A percentile compares a stretch with the other conserved stretches of the same genome.
phyloP scores from a whole-genome alignment of 92 coral and sea anemone genomes.

The Phymanthus crucifer region DNA sequence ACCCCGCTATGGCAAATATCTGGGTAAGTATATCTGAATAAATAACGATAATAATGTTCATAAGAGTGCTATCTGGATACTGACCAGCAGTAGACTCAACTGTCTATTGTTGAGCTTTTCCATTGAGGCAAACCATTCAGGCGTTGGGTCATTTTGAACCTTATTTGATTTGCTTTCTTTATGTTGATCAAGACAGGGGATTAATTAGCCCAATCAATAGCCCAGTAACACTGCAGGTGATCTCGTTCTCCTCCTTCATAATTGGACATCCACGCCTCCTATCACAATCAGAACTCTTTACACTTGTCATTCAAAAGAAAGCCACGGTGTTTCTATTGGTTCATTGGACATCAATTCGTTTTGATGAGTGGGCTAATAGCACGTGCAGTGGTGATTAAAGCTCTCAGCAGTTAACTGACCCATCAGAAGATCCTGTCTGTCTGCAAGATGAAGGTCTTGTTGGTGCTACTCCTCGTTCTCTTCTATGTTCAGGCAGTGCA shows the following conservation, averaged over 20 bases:
- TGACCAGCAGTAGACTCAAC: not conserved
- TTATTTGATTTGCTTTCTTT: slow-evolving; percentile 13
- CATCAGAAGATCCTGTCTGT: slow-evolving; percentile 12
- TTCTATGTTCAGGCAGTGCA: slow-evolving; percentile 47
- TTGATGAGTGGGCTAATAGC: slow-evolving; percentile 59
- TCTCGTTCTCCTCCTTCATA: slow-evolving; percentile 79
- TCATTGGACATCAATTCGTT: slow-evolving; percentile 48
- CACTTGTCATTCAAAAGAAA: slow-evolving; percentile 53
- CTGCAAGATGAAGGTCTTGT: slow-evolving; percentile 48
- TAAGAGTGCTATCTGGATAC: not conserved
- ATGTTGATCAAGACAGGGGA: slow-evolving; percentile 35
- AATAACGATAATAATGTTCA: not conserved
- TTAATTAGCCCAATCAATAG: slow-evolving; percentile 71
- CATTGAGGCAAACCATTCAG: slow-evolving; percentile 15
- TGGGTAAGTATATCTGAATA: not conserved
- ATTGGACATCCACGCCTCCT: slow-evolving; percentile 91
- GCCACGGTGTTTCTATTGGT: slow-evolving; percentile 45
- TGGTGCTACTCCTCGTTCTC: slow-evolving; percentile 45
- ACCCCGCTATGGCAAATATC: not conserved
- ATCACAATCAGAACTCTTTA: slow-evolving; percentile 30
- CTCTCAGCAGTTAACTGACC: slow-evolving; percentile 30
- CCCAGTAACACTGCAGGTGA: slow-evolving; percentile 70
- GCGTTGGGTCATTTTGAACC: slow-evolving; percentile 18
- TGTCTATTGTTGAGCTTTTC: not conserved
- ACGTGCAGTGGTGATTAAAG: slow-evolving; percentile 71